Evolutionary conservation across 2,888 invertebrate genomes (phyloP), one percentile per base, ranked within the genome.

Genomic region (Agriopis aurantiaria): DNA sequence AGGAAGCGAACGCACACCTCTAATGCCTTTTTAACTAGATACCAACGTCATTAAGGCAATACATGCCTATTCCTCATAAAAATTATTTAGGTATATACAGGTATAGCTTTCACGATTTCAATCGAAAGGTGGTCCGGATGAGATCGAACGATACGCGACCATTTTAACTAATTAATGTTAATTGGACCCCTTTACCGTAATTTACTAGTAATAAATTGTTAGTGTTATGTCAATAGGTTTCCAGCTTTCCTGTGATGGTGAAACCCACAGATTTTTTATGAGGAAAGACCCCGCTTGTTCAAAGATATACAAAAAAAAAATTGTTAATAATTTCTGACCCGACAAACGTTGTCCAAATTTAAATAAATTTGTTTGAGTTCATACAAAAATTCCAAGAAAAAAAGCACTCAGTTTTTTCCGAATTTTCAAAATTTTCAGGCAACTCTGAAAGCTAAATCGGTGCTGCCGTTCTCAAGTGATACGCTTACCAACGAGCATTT

Each of bases 161-260:
- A 43, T n/a, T 43, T 51, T 17, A 33, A 55, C 56, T 63, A 64
- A 64, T 58, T 65, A 49, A 71, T 61, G 61, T 64, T 71, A 64
- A 71, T 71, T 23, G 14, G 8, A n/a, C 41, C 48, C 52, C 49
- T 71, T 57, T 46, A 59, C 9, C 52, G 48, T 63, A 58, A 58
- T 63, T 45, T 67, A 68, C 58, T 58, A 48, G 63, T 40, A 52
- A 68, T 68, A 48, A 58, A 58, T 58, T 23, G 40, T 58, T 33
- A 68, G 14, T 46, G 68, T 63, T 68, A 63, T 68, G 52, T 48
- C 53, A 52, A 62, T 57, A 23, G 52, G 58, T 58, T 58, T 48
- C 58, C 63, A 68, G 58, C 63, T 63, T 57, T 66, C 48, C 55
- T 68, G 46, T 33, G 40, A 23, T 53, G 45, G 33, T 33, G 33